Conservation (phyloP, 1,140 invertebrate species). For the Drosophila chauvacae region DNA sequence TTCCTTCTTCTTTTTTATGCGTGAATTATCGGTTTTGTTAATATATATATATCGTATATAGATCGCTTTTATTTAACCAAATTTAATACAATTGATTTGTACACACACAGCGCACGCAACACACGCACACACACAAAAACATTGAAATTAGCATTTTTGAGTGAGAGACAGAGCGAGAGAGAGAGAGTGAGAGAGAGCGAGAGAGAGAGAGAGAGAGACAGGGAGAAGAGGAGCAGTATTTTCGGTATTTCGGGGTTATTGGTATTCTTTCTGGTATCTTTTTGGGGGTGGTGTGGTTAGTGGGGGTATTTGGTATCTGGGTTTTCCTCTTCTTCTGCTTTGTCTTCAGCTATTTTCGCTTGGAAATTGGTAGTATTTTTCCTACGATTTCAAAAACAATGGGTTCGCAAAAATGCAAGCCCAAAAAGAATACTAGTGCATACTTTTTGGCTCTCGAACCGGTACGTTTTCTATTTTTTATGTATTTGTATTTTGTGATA, state of each 20-base stretch:
- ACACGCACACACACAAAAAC: constrained; percentile 69
- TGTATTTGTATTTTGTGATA: constrained; percentile 31
- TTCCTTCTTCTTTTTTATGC: constrained; percentile 23
- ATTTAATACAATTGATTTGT: constrained; percentile 80
- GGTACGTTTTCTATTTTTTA: constrained; percentile 29
- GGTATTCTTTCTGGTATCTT: constrained; percentile 20
- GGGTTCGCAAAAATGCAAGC: constrained; percentile 60
- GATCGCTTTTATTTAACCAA: constrained; percentile 66
- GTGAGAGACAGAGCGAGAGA: constrained; percentile 34
- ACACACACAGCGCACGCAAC: constrained; percentile 58
- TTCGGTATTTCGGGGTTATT: constrained; percentile 5
- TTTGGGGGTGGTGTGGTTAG: constrained; percentile 41
- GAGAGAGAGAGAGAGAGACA: constrained; percentile 31
- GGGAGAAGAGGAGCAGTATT: constrained; percentile 22
- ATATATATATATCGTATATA: constrained; percentile 52
- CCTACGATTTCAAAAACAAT: constrained; percentile 59
- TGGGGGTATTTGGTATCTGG: constrained; percentile 37
- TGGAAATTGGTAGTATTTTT: constrained; percentile 1
- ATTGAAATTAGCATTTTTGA: constrained; percentile 73
- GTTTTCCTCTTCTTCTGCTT: constrained; percentile 45
- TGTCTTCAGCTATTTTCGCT: constrained; percentile 29
- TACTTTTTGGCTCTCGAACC: constrained; percentile 51
- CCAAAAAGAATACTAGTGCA: constrained; percentile 58
- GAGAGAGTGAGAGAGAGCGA: constrained; percentile 17
- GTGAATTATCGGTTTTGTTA: constrained; percentile 49